Percentiles rank a stretch among this genome's conserved stretches.
phyloP scores from a whole-genome alignment of 2,113 vertebrate species.

The Mesoclemmys tuberculata region DNA sequence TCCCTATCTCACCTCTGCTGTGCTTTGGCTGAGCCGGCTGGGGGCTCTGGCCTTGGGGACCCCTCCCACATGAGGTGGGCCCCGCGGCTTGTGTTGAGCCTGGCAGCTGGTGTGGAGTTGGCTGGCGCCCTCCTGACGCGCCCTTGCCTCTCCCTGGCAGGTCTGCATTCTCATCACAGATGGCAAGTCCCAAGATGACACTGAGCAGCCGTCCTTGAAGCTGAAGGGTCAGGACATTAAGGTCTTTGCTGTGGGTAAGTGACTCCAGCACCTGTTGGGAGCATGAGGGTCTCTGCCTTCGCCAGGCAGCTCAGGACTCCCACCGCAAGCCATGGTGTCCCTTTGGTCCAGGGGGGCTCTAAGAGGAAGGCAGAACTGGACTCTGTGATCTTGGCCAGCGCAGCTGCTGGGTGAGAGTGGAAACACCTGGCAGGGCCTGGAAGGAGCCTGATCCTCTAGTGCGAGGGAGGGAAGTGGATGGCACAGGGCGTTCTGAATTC shows the following conservation, averaged over 20 bases:
- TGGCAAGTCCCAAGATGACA: constrained; percentile 94
- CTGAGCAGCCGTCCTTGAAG: constrained; percentile 83
- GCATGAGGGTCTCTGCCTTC: neutral
- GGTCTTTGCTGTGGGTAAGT: constrained; percentile 92
- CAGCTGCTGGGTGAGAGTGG: neutral
- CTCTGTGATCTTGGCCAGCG: neutral
- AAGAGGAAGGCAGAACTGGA: neutral
- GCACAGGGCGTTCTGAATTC: neutral
- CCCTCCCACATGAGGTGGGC: neutral
- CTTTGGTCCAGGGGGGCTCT: neutral
- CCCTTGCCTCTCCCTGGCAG: constrained; percentile 51
- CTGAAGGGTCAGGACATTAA: constrained; percentile 88
- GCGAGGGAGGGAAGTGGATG: neutral
- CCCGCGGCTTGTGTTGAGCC: neutral
- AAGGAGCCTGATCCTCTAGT: neutral
- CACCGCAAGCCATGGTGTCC: neutral
- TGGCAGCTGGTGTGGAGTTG: neutral
- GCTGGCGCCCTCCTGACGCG: neutral
- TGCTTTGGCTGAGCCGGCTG: neutral
- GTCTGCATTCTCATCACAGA: constrained; percentile 95
- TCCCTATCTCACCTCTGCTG: neutral
- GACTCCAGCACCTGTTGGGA: rapidly evolving
- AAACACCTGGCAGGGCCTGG: neutral
- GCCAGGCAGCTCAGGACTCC: neutral
- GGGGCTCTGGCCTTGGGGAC: neutral